Conservation (phyloP, 2,797 vertebrate genomes). For the Poeciliopsis gracilis region DNA sequence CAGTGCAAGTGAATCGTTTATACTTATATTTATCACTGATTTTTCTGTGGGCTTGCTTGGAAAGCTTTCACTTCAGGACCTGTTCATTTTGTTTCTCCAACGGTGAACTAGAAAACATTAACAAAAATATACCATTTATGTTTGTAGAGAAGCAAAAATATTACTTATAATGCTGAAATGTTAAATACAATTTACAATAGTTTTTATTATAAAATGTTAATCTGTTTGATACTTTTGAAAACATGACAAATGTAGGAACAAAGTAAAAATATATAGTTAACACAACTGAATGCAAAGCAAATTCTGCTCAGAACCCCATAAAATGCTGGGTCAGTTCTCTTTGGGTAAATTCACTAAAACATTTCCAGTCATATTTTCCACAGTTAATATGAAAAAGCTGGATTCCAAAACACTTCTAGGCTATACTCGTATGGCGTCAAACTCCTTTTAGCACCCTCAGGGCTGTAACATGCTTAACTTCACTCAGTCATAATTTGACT, state of each 20-base stretch:
- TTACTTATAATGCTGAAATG: background rate
- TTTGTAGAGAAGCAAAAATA: background rate
- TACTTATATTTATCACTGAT: background rate
- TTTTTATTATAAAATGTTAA: background rate
- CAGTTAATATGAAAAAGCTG: constrained; percentile 24
- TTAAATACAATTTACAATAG: background rate
- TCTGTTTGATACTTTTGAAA: background rate
- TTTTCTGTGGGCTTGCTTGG: background rate
- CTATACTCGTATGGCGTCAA: constrained; percentile 48
- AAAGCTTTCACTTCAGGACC: background rate
- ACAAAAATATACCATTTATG: background rate
- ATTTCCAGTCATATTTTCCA: constrained; percentile 37
- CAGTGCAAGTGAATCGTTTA: background rate
- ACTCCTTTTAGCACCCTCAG: constrained; percentile 30
- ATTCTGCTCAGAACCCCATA: background rate
- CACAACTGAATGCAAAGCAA: background rate
- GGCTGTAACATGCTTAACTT: constrained; percentile 60
- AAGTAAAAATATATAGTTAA: background rate
- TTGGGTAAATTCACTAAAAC: constrained; percentile 9
- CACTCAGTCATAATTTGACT: constrained; percentile 65
- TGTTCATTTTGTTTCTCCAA: background rate
- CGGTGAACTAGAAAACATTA: background rate
- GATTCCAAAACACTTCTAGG: constrained; percentile 17
- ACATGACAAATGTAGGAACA: background rate
- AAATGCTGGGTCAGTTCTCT: background rate